Base-by-base conservation (phyloP, 2,888 invertebrate genomes). In the Spicauda simplicius region DNA sequence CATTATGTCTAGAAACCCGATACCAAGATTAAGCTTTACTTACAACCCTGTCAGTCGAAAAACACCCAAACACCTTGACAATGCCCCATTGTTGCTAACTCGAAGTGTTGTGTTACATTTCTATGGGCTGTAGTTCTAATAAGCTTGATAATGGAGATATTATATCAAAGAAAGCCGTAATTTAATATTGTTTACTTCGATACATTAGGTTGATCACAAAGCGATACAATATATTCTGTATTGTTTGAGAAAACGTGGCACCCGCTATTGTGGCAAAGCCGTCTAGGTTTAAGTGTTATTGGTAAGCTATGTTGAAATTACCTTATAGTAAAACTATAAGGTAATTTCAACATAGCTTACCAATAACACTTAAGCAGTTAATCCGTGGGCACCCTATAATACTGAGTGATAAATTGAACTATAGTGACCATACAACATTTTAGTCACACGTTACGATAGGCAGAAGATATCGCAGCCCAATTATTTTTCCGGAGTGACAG, bases 91-190 rank as follows among this genome's bases (percentile, higher is more conserved):
- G 65, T 65, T 41, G 6, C 11, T 20, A 30, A 54, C 41, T 64
- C 18, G 20, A 18, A 48, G 65, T 59, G 65, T 65, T 54, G 16
- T 20, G 54, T 65, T 65, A 65, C 65, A 55, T 59, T 60, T 65
- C 59, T 59, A 52, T 59, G 54, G 41, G 25, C 5, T 25, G 25
- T 8, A 20, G 41, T 14, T 41, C 30, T 37, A 50, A 33, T 53
- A 18, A 63, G 57, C 68, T 70, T 14, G 2, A 68, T 67, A 64
- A 73, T 65, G 64, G 58, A 64, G 62, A 57, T 68, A 19, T 68
- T 66, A 71, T 69, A 25, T 25, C 69, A 66, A 73, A 70, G 65
- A 64, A 33, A 37, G 7, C 45, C n/a, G 68, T 69, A 65, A 70
- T 70, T 67, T 53, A 30, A 69, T 71, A 71, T 58, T 64, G 67